Conservation (phyloP, 2,888 invertebrate genomes). For the Galeruca laticollis region DNA sequence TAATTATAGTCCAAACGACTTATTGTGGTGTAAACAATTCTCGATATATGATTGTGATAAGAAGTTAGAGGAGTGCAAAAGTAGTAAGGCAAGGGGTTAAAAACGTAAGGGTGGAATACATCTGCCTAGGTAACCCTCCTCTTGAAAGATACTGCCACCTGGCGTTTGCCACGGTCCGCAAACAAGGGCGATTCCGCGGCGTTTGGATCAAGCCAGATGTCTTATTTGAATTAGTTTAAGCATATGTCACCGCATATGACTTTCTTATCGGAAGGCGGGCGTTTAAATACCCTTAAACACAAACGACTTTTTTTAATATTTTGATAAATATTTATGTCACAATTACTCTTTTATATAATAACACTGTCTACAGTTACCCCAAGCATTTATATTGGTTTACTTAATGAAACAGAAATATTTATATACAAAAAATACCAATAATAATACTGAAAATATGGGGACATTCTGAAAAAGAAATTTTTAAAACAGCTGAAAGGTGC, state of each 20-base stretch:
- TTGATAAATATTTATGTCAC: not conserved
- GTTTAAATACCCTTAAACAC: constrained; percentile 31
- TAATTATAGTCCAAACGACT: constrained; percentile 17
- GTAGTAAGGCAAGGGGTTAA: constrained; percentile 61
- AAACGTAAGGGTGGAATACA: constrained; percentile 58
- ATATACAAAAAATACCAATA: too few relatives aligned
- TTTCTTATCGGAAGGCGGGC: constrained; percentile 50
- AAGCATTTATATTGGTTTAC: too few relatives aligned
- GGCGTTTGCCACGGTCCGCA: constrained; percentile 66
- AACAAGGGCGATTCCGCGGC: constrained; percentile 61
- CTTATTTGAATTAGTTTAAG: constrained; percentile 55
- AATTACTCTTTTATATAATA: not conserved
- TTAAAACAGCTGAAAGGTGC: too few relatives aligned
- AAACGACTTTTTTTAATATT: constrained; percentile 31
- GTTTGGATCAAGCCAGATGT: constrained; percentile 56
- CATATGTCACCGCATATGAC: constrained; percentile 58
- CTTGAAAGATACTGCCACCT: constrained; percentile 67
- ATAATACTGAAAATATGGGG: too few relatives aligned
- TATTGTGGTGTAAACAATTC: constrained; percentile 31
- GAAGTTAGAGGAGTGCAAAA: constrained; percentile 52
- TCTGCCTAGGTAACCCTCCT: constrained; percentile 65
- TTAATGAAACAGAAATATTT: too few relatives aligned
- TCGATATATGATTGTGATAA: constrained; percentile 51
- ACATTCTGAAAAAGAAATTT: too few relatives aligned
- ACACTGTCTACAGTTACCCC: not conserved